Percentiles rank a stretch among this genome's conserved stretches.
Evolutionary conservation across 2,113 vertebrate species (phyloP).

Genomic region (Psilopsiagon aymara): DNA sequence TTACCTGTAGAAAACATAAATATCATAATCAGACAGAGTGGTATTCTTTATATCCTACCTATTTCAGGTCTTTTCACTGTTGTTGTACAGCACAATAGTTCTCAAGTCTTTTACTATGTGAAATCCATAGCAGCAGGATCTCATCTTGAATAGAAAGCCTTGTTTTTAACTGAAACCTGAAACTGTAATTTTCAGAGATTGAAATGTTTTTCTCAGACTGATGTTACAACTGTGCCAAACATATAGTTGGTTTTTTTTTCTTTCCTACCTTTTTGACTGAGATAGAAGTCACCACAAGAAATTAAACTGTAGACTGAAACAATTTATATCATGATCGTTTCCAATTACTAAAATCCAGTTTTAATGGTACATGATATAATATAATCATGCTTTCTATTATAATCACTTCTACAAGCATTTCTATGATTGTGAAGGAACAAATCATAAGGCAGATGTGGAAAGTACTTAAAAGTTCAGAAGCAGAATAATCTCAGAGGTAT

Average conservation of each 20-base stretch:
- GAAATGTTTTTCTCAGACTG: background rate
- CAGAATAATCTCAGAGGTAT: background rate
- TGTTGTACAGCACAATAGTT: background rate
- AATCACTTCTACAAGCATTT: background rate
- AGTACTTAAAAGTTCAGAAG: background rate
- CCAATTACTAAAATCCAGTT: background rate
- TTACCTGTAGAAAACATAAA: constrained; percentile 76
- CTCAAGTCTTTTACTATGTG: background rate
- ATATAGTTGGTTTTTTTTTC: background rate
- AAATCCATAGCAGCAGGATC: background rate
- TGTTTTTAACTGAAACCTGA: background rate
- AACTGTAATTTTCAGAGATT: background rate
- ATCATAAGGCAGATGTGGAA: background rate
- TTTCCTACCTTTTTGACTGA: background rate
- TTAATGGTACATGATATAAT: background rate
- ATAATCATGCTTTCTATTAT: background rate
- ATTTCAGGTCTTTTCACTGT: background rate
- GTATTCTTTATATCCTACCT: background rate
- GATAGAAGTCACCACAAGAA: background rate
- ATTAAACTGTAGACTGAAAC: background rate
- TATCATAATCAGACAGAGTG: background rate
- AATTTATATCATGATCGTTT: background rate
- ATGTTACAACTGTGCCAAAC: background rate
- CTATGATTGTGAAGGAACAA: background rate
- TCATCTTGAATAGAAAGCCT: background rate